Conservation (phyloP, 2,888 invertebrate species). For the Cantharis flavilabris region DNA sequence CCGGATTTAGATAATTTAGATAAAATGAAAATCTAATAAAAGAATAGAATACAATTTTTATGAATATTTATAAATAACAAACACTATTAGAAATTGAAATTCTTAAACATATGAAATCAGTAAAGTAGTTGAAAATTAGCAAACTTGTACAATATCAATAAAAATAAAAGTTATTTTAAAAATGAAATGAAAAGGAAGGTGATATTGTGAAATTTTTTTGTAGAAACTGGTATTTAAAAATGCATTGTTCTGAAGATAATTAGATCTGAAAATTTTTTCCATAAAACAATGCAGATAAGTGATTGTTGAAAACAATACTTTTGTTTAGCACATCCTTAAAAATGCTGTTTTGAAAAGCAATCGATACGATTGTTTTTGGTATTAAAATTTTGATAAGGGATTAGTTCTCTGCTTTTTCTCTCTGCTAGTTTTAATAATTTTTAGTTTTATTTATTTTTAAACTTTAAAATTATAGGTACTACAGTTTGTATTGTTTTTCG, state of each 20-base stretch:
- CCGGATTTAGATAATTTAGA: too few relatives aligned
- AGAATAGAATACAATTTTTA: background rate
- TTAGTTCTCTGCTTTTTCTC: too few relatives aligned
- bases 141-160: background rate
- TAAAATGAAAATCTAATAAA: background rate
- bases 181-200: conserved; percentile 11
- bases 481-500: background rate
- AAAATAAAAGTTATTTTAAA: conserved; percentile 8
- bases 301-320: conserved; percentile 18
- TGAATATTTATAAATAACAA: background rate
- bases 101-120: background rate
- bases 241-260: conserved; percentile 16
- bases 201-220: conserved; percentile 14
- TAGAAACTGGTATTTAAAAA: conserved; percentile 12
- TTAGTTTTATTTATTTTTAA: too few relatives aligned
- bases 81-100: background rate
- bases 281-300: conserved; percentile 7
- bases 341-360: background rate
- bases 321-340: background rate
- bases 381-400: background rate
- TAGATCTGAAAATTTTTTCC: conserved; percentile 9
- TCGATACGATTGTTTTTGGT: background rate
- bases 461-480: too few relatives aligned
- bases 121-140: background rate
- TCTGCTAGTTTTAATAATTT: too few relatives aligned